These are phyloP conservation scores for Diploscapter pachys DNA, from an alignment of 1,140 invertebrate genomes.

Conservation along the genomic window DNA sequence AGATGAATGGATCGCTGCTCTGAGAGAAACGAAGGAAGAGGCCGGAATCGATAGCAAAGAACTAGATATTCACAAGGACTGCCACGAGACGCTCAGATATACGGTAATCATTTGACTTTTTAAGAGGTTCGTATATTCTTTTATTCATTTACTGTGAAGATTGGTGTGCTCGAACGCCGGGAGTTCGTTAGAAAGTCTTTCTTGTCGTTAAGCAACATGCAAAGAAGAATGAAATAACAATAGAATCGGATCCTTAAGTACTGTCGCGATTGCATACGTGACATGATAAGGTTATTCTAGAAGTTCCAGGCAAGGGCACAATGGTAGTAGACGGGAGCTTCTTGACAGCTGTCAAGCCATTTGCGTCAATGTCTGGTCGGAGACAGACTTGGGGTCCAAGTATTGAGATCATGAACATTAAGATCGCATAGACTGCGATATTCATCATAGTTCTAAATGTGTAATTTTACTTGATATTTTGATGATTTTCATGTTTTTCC, in stretches of 20 bases:
- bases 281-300: too few relatives aligned
- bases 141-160: neutral
- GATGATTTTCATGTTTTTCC: neutral
- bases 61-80: conserved; percentile 17
- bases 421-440: neutral
- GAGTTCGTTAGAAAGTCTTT: neutral
- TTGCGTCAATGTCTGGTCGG: too few relatives aligned
- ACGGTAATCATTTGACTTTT: neutral
- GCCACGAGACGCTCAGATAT: conserved; percentile 16
- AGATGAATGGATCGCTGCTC: conserved; percentile 34
- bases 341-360: too few relatives aligned
- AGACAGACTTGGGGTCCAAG: too few relatives aligned
- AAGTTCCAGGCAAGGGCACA: neutral
- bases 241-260: too few relatives aligned
- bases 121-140: neutral
- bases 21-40: conserved; percentile 18
- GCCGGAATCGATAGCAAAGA: conserved; percentile 1
- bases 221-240: too few relatives aligned
- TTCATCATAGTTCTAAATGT: neutral
- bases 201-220: neutral
- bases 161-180: neutral
- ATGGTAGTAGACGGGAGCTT: neutral
- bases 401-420: too few relatives aligned
- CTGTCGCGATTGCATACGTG: too few relatives aligned
- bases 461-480: neutral